Evolutionary conservation across 2,113 vertebrate genomes (phyloP), one percentile per base, ranked within the genome.

Genomic region (Oxyura jamaicensis): DNA sequence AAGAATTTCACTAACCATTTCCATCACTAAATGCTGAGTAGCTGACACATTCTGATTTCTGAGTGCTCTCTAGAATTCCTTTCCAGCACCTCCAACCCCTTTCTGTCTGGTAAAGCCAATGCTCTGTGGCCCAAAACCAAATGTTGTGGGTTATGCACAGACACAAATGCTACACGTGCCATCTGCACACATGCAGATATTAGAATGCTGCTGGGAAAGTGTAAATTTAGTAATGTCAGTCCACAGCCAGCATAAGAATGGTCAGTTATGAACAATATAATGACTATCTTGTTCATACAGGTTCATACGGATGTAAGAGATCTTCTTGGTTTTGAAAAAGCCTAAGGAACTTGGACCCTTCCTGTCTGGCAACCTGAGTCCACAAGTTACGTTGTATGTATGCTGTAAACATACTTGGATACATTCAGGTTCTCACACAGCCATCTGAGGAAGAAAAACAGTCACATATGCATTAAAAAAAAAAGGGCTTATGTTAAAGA

Each of bases 181-280:
- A 7, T 16, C 13, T 56, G 5, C n/a, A 58, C 1, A 0, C 35
- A 41, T 46, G 20, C 13, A 48, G 17, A 15, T 13, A 44, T 69
- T 65, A 28, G 23, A 42, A 91, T 56, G 41, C 23, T 87, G 88
- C 28, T 44, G 73, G 41, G 21, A 77, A 77, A 77, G 68, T 25
- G 31, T 13, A 41, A 79, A 73, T 58, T 39, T 10, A 65, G 52
- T 25, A 13, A 36, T n/a, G 6, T 41, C 35, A 62, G 48, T 56
- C 44, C 79, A 68, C n/a, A 91, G 35, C 8, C 36, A 88, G 36
- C 15, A 41, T 21, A 83, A n/a, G 21, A 83, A 74, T 16, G 13
- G 35, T 28, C 16, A 62, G 31, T 7, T 28, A 48, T 0, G 3
- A 81, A 8, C 20, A 74, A 21, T 48, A 13, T 15, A 44, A 31